Evolutionary conservation across 2,113 vertebrate species (phyloP).

Genomic region (Halichoerus grypus): DNA sequence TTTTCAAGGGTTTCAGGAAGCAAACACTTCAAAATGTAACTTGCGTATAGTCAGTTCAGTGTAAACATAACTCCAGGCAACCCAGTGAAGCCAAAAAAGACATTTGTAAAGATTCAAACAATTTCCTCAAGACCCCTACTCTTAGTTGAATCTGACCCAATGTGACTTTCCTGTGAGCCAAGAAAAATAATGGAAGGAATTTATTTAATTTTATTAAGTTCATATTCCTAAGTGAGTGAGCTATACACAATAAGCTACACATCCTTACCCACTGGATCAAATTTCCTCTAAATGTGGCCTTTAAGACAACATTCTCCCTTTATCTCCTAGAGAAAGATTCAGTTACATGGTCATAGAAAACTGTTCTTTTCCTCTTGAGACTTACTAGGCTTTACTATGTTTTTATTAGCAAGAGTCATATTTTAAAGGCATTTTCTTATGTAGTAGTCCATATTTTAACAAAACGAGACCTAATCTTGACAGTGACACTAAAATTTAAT

Average conservation of each 20-base stretch:
- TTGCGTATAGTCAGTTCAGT: background rate
- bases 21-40: background rate
- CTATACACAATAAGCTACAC: background rate
- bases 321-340: slow-evolving; percentile 21
- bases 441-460: background rate
- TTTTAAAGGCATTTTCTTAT: slow-evolving; percentile 17
- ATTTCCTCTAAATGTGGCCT: slow-evolving; percentile 64
- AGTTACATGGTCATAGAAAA: slow-evolving; percentile 42
- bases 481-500: background rate
- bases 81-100: background rate
- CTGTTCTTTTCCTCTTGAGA: background rate
- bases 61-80: background rate
- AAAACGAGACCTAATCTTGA: slow-evolving; percentile 17
- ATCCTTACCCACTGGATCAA: slow-evolving; percentile 17
- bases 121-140: slow-evolving; percentile 41
- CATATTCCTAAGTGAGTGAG: slow-evolving; percentile 37
- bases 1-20: background rate
- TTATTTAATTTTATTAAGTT: slow-evolving; percentile 66
- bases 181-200: slow-evolving; percentile 77
- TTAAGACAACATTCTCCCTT: background rate
- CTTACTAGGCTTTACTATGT: slow-evolving; percentile 6
- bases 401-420: slow-evolving; percentile 21
- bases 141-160: background rate
- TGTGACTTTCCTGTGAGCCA: slow-evolving; percentile 53
- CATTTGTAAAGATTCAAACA: background rate